phyloP scores from a whole-genome alignment of 2,888 invertebrate genomes.

The Leptodirus hochenwartii region DNA sequence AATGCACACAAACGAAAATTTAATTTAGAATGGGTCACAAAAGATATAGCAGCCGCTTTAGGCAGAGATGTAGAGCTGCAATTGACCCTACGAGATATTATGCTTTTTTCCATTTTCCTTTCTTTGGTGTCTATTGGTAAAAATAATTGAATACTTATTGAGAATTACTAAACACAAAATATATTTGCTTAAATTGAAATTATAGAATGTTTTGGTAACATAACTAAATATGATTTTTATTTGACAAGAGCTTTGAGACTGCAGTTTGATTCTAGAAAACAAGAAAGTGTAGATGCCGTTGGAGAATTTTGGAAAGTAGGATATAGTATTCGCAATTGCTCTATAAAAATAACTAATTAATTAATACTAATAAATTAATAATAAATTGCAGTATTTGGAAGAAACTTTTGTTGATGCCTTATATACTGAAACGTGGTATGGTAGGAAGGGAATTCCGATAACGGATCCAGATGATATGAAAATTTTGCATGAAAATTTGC shows the following conservation, averaged over 20 bases:
- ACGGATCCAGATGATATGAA: slow-evolving; percentile 22
- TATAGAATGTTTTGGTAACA: too few species aligned
- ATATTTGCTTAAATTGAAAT: too few species aligned
- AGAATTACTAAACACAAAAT: too few species aligned
- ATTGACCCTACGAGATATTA: slow-evolving; percentile 20
- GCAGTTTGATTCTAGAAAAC: slow-evolving; percentile 32
- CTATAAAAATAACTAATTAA: too few species aligned
- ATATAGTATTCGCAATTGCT: too few species aligned
- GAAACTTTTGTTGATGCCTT: slow-evolving; percentile 32
- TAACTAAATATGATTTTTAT: too few species aligned
- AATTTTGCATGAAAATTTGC: slow-evolving; percentile 35
- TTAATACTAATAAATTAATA: too few species aligned
- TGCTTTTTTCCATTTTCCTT: slow-evolving; percentile 20
- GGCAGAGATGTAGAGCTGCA: slow-evolving; percentile 20
- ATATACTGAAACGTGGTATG: slow-evolving; percentile 38
- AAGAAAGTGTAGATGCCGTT: slow-evolving; percentile 25
- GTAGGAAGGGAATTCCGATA: slow-evolving; percentile 14
- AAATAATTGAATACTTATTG: too few species aligned
- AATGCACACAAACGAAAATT: too few species aligned
- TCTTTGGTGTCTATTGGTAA: slow-evolving; percentile 18
- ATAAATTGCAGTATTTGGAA: slow-evolving; percentile 24
- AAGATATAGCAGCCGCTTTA: slow-evolving; percentile 20
- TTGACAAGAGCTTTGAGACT: slow-evolving; percentile 34
- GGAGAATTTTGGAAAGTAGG: slow-evolving; percentile 40
- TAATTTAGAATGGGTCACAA: slow-evolving; percentile 23